A percentile compares a stretch with the other conserved stretches of the same genome.
Conservation (phyloP, 1,140 invertebrate genomes). For the Daktulosphaira vitifoliae region DNA sequence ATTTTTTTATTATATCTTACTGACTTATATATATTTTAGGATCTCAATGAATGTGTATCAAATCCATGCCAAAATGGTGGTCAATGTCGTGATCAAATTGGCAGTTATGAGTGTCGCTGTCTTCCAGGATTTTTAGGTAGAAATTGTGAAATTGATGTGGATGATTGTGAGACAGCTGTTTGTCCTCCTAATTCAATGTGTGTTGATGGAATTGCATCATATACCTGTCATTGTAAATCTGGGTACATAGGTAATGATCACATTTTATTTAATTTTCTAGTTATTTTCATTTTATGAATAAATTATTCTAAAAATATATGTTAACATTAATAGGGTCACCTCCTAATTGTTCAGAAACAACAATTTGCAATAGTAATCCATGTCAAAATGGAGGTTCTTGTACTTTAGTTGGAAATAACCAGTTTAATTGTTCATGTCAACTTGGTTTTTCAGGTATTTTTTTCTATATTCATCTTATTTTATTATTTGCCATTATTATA, state of each 20-base stretch:
- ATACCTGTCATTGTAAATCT: conserved; percentile 76
- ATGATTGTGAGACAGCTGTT: conserved; percentile 51
- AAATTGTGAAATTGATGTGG: conserved; percentile 59
- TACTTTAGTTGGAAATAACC: conserved; percentile 50
- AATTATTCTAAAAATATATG: too few species aligned
- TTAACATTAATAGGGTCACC: conserved; percentile 5
- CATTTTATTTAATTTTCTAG: too few species aligned
- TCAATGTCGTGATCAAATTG: conserved; percentile 59
- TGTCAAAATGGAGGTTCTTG: conserved; percentile 60
- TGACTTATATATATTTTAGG: conserved; percentile 41
- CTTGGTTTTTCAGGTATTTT: conserved; percentile 53
- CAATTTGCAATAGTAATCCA: conserved; percentile 55
- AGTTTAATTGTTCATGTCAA: conserved; percentile 58
- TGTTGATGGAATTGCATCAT: conserved; percentile 55
- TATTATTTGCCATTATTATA: too few species aligned
- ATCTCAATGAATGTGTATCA: conserved; percentile 71
- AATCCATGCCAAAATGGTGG: conserved; percentile 73
- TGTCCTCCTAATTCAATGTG: conserved; percentile 74
- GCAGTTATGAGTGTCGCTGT: conserved; percentile 67
- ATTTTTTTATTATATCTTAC: neutral
- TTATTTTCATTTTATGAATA: too few species aligned
- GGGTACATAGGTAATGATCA: conserved; percentile 82
- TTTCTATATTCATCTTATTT: too few species aligned
- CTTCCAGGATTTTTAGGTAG: conserved; percentile 64
- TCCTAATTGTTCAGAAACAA: conserved; percentile 20